A percentile compares a stretch with the other conserved stretches of the same genome.
Evolutionary conservation across 2,888 invertebrate genomes (phyloP).

Genomic region (Timandra comae): DNA sequence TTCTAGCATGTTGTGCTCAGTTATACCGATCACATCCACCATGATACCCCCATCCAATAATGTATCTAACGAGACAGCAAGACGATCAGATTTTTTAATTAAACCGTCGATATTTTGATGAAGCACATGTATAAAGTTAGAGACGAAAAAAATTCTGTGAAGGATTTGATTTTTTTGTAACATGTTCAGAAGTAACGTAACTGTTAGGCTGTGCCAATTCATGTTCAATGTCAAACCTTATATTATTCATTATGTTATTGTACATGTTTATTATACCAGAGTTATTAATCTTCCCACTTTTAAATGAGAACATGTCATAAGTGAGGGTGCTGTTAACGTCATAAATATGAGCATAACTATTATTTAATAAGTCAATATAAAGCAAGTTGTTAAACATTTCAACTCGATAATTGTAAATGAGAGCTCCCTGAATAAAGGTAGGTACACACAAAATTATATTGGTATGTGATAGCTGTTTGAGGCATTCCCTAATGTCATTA

Average conservation of each 20-base stretch:
- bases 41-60: not conserved
- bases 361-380: conserved; percentile 2
- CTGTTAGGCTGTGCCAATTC: not conserved
- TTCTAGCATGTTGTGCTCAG: not conserved
- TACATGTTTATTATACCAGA: conserved; percentile 5
- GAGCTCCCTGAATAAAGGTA: conserved; percentile 5
- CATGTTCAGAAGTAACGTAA: not conserved
- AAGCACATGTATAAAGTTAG: not conserved
- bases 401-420: conserved; percentile 5
- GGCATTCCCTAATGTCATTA: no score
- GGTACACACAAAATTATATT: conserved; percentile 4
- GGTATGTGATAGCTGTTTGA: no score
- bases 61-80: not conserved
- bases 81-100: not conserved
- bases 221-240: not conserved
- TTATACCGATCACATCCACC: not conserved
- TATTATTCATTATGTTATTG: not conserved
- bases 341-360: conserved; percentile 7
- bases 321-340: conserved; percentile 4
- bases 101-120: not conserved
- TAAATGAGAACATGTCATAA: no score
- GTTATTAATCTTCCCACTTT: conserved; percentile 4
- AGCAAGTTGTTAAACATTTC: conserved; percentile 8
- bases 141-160: not conserved
- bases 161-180: not conserved